Base-by-base conservation (phyloP, 2,888 invertebrate genomes). In the Hirtodrosophila histrioides region DNA sequence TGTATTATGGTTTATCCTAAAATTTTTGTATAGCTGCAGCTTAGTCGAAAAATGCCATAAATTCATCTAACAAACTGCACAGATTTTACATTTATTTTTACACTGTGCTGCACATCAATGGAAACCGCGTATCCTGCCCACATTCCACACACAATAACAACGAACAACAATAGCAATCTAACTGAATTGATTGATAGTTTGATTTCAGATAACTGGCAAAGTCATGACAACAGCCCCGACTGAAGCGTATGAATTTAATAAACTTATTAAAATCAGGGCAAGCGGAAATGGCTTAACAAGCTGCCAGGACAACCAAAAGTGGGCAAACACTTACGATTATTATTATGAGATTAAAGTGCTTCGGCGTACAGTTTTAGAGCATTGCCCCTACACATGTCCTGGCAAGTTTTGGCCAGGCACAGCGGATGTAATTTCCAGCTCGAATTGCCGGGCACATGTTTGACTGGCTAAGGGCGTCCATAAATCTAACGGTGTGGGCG, bases 351-450 rank as follows among this genome's bases (percentile, higher is more conserved):
- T 70, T 66, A 41, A 70, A 39, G 49, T 35, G 1, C 3, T 29
- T 40, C 24, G 44, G 9, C 31, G 7, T 31, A 31, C 9, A 31
- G 9, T 31, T 27, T 72, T 64, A 56, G 72, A 60, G 43, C 35
- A 10, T 44, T 40, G 29, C 8, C 46, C 4, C 8, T 17, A 17
- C 11, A 10, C 44, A 11, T 39, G 8, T 9, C 24, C 12, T 49
- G 9, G 40, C 39, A 55, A 60, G 49, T 41, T 48, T 56, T 45
- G 66, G 49, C 55, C 50, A 43, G 39, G 24, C 73, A 48, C 50
- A 64, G 57, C 69, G 78, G 84, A 81, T 76, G 84, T 77, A 81
- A 84, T 81, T 81, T 84, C 67, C 45, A 73, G 60, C 70, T 64
- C 23, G 50, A 84, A 73, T 78, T 84, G 76, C 69, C 67, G 41